phyloP scores from a whole-genome alignment of 1,140 invertebrate genomes.

The Euwallacea similis region DNA sequence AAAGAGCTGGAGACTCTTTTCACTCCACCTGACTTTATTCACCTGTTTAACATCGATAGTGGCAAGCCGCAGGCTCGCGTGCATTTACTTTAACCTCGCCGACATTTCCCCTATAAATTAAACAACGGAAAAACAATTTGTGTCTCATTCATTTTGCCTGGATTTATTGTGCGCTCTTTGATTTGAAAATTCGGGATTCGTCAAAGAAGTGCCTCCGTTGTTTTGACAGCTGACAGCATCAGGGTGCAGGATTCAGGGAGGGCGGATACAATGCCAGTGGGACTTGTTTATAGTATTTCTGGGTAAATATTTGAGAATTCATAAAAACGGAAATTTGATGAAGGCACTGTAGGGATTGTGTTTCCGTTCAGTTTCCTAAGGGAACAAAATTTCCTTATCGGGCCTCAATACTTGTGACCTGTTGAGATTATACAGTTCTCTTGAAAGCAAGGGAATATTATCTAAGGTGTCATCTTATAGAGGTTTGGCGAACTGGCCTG shows the following conservation, averaged over 20 bases:
- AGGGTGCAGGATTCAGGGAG: neutral
- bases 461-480: too few relatives aligned
- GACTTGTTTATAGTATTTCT: slow-evolving; percentile 39
- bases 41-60: slow-evolving; percentile 38
- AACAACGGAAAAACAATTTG: neutral
- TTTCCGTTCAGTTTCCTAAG: too few relatives aligned
- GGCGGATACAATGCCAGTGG: slow-evolving; percentile 38
- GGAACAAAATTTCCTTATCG: too few relatives aligned
- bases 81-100: slow-evolving; percentile 7
- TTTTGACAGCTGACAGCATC: slow-evolving; percentile 4
- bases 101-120: neutral
- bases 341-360: too few relatives aligned
- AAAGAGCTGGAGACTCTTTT: slow-evolving; percentile 29
- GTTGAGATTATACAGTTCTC: too few relatives aligned
- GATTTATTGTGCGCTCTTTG: too few relatives aligned
- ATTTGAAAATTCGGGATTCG: neutral
- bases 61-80: slow-evolving; percentile 21
- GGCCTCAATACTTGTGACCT: too few relatives aligned
- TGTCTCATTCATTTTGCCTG: too few relatives aligned
- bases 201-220: neutral
- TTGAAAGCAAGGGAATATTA: too few relatives aligned
- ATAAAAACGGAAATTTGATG: too few relatives aligned
- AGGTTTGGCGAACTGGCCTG: too few relatives aligned
- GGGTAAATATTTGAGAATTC: slow-evolving; percentile 24
- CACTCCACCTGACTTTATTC: slow-evolving; percentile 44